phyloP scores from a whole-genome alignment of 2,797 vertebrate genomes.

The Sparidentex hasta region DNA sequence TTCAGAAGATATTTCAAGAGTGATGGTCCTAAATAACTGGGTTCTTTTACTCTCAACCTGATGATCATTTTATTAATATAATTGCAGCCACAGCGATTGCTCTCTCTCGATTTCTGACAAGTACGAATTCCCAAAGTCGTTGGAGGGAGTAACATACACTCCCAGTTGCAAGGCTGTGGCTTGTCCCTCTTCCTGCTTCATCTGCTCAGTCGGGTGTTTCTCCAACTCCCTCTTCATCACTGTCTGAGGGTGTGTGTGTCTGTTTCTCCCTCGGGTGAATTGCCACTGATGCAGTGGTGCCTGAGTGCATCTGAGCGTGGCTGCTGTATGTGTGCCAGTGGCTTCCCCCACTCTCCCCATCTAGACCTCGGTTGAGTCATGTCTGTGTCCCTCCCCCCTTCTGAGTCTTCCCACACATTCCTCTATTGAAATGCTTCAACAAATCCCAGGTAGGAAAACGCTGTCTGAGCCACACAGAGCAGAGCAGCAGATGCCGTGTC shows the following conservation, averaged over 20 bases:
- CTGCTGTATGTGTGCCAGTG: slow-evolving; percentile 44
- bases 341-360: slow-evolving; percentile 41
- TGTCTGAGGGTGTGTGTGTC: slow-evolving; percentile 37
- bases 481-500: not conserved
- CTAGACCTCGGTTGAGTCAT: slow-evolving; percentile 52
- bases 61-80: not conserved
- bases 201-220: slow-evolving; percentile 51
- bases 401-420: slow-evolving; percentile 22
- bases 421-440: slow-evolving; percentile 27
- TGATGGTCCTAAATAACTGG: not conserved
- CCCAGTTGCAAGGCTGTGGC: slow-evolving; percentile 12
- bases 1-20: not conserved
- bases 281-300: slow-evolving; percentile 65
- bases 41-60: not conserved
- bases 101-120: not conserved
- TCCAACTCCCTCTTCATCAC: slow-evolving; percentile 45
- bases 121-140: not conserved
- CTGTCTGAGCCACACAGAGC: not conserved
- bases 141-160: not conserved
- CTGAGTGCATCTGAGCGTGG: slow-evolving; percentile 60
- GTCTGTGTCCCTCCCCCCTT: not conserved
- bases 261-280: slow-evolving; percentile 52
- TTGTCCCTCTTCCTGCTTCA: slow-evolving; percentile 13
- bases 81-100: not conserved
- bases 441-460: slow-evolving; percentile 26